Conservation (phyloP, 2,113 vertebrate species). For the Heptranchias perlo region DNA sequence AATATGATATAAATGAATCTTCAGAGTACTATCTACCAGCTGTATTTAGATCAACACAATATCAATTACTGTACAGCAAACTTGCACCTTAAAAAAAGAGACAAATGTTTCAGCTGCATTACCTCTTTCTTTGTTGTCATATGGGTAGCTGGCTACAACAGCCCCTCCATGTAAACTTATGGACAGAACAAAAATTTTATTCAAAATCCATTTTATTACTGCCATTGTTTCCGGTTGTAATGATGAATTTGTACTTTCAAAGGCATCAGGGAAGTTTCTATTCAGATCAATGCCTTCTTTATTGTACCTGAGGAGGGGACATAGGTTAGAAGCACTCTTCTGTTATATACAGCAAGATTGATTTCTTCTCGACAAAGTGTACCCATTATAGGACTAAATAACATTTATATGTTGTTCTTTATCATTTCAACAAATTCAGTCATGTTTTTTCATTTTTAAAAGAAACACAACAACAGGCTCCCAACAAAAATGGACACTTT, state of each 20-base stretch:
- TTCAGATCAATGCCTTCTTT: constrained; percentile 75
- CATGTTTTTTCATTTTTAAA: background rate
- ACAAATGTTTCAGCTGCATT: background rate
- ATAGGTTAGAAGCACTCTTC: background rate
- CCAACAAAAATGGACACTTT: background rate
- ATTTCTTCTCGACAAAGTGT: background rate
- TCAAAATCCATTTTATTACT: constrained; percentile 78
- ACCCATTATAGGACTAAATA: background rate
- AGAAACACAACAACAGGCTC: background rate
- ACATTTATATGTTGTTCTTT: background rate
- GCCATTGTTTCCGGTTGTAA: constrained; percentile 78
- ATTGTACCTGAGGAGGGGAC: constrained; percentile 65
- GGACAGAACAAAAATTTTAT: constrained; percentile 81
- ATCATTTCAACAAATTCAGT: background rate
- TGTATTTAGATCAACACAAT: background rate
- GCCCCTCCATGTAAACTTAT: constrained; percentile 91
- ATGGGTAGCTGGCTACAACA: constrained; percentile 86
- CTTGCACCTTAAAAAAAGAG: background rate
- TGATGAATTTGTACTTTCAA: constrained; percentile 45
- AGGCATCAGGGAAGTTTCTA: constrained; percentile 85
- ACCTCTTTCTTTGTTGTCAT: constrained; percentile 82
- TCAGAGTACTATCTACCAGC: background rate
- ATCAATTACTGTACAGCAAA: background rate
- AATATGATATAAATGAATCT: background rate
- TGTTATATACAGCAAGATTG: background rate